A percentile compares a stretch with the other conserved stretches of the same genome.
phyloP scores from a whole-genome alignment of 2,113 vertebrate species.

The Serinus canaria region DNA sequence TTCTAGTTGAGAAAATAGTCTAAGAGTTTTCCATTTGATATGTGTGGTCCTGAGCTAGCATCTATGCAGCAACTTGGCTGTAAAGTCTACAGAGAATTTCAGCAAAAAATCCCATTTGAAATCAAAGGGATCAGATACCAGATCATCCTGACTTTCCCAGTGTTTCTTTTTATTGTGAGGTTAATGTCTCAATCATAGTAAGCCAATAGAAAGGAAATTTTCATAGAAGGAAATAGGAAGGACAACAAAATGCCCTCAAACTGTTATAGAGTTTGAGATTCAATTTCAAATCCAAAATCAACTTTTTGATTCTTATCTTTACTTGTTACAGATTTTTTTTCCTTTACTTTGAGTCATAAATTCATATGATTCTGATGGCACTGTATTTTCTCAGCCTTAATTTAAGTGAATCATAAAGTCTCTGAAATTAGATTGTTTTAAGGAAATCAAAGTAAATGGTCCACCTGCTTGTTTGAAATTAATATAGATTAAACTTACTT shows the following conservation, averaged over 20 bases:
- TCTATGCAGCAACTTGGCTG: rapidly evolving
- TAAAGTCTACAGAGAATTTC: not conserved
- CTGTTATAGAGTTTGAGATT: not conserved
- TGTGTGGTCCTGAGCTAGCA: not conserved
- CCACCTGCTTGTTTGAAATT: not conserved
- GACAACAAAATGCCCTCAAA: not conserved
- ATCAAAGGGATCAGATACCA: not conserved
- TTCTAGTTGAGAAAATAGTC: not conserved
- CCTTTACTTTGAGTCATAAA: not conserved
- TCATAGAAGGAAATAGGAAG: not conserved
- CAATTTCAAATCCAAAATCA: not conserved
- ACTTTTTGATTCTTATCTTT: rapidly evolving
- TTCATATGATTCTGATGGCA: not conserved
- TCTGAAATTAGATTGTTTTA: not conserved
- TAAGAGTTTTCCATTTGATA: not conserved
- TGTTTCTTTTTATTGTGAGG: not conserved
- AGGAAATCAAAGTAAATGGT: not conserved
- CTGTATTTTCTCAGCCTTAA: not conserved
- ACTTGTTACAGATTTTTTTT: not conserved
- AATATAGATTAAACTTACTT: not conserved
- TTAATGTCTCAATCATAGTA: not conserved
- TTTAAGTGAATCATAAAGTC: not conserved
- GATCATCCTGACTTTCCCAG: not conserved
- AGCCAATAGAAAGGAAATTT: not conserved
- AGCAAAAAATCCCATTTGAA: not conserved